Evolutionary conservation across 1,140 invertebrate genomes (phyloP).

Genomic region (Ceratosolen fusciceps): DNA sequence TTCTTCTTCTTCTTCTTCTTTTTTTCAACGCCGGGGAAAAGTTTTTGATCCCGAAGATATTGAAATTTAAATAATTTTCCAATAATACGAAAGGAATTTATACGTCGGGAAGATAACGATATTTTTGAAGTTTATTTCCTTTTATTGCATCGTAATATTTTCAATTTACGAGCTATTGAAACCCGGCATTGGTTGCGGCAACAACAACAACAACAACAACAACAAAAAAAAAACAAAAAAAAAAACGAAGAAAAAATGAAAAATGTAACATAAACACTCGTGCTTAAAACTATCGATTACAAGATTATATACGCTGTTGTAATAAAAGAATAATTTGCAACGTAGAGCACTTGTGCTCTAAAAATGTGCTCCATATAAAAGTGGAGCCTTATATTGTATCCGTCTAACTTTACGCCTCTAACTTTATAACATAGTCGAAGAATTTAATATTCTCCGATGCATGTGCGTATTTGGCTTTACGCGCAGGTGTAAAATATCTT

Average conservation of each 20-base stretch:
- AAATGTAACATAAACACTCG: neutral
- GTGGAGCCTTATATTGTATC: neutral
- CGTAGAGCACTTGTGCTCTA: neutral
- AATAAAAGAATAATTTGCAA: neutral
- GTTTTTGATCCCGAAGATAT: too few species aligned
- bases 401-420: neutral
- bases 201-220: too few species aligned
- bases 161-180: neutral
- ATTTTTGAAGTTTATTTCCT: neutral
- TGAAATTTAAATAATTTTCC: too few species aligned
- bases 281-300: neutral
- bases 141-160: neutral
- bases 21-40: too few species aligned
- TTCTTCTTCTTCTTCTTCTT: too few species aligned
- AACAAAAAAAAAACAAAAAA: too few species aligned
- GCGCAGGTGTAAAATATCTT: too few species aligned
- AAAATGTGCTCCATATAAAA: neutral
- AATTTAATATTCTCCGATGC: neutral
- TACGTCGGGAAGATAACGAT: too few species aligned
- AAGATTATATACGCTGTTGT: neutral
- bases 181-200: neutral
- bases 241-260: too few species aligned
- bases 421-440: neutral
- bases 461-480: neutral
- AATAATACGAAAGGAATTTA: too few species aligned